A percentile compares a stretch with the other conserved stretches of the same genome.
These are phyloP conservation scores for Stercorarius parasiticus DNA, from an alignment of 2,113 vertebrate genomes.

Conservation along the genomic window DNA sequence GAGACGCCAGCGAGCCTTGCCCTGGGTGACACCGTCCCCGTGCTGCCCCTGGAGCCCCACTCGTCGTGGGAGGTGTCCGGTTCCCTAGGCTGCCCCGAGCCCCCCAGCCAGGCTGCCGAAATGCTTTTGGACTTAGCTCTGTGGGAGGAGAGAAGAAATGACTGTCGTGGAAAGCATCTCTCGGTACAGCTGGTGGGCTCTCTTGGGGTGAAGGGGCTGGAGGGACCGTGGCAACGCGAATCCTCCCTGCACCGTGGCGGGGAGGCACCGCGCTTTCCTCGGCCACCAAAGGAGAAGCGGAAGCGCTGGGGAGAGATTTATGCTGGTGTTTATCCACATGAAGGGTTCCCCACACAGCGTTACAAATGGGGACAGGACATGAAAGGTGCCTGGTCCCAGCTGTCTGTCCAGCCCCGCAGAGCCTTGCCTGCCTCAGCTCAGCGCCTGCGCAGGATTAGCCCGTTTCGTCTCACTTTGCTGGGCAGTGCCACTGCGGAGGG, in stretches of 20 bases:
- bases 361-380: not conserved
- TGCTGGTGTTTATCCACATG: not conserved
- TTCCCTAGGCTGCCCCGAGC: not conserved
- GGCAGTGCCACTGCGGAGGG: fast-evolving
- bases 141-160: not conserved
- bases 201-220: not conserved
- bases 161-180: not conserved
- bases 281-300: not conserved
- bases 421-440: not conserved
- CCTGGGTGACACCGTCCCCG: not conserved
- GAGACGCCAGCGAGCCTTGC: not conserved
- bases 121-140: not conserved
- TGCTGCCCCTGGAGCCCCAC: fast-evolving
- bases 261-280: not conserved
- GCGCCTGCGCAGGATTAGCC: not conserved
- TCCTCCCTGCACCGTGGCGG: fast-evolving
- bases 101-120: not conserved
- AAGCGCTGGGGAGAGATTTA: not conserved
- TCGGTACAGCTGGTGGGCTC: not conserved
- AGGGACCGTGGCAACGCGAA: not conserved
- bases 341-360: not conserved
- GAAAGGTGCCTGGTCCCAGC: not conserved
- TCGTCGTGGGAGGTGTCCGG: fast-evolving
- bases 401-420: not conserved
- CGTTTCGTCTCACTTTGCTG: fast-evolving